These are phyloP conservation scores for Terebella lapidaria DNA, from an alignment of 2,888 invertebrate genomes.

Conservation along the genomic window DNA sequence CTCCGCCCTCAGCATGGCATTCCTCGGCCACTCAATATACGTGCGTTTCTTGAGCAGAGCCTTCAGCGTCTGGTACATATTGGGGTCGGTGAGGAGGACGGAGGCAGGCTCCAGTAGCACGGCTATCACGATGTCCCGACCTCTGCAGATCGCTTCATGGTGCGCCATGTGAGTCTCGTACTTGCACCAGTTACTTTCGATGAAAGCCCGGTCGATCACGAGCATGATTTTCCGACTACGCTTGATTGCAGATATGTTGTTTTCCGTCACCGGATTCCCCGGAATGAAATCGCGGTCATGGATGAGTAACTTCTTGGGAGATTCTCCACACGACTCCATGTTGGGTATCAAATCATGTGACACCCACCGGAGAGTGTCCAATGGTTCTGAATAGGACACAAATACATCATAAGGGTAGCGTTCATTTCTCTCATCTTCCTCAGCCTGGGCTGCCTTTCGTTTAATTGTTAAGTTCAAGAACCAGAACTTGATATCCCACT, in stretches of 20 bases:
- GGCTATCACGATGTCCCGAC: not conserved
- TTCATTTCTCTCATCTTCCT: too few species aligned
- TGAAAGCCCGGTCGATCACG: not conserved
- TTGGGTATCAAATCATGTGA: not conserved
- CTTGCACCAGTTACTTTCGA: constrained; percentile 2
- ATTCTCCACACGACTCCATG: not conserved
- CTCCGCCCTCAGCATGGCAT: not conserved
- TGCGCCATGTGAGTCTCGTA: constrained; percentile 1
- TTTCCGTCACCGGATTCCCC: not conserved
- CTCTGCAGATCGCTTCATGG: not conserved
- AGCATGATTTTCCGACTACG: not conserved
- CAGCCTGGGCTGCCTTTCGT: not conserved
- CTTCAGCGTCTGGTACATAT: too few species aligned
- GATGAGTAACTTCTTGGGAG: not conserved
- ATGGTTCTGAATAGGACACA: not conserved
- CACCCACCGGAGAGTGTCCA: not conserved
- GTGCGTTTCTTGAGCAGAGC: not conserved
- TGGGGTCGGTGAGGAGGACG: not conserved
- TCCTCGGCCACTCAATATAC: not conserved
- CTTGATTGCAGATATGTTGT: not conserved
- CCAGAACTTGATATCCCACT: not conserved
- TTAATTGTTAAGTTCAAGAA: not conserved
- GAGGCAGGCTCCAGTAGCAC: not conserved
- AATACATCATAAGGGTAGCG: not conserved
- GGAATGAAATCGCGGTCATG: constrained; percentile 6